Evolutionary conservation across 2,888 invertebrate genomes (phyloP), one percentile per base, ranked within the genome.

Genomic region (Exephanes ischioxanthus): DNA sequence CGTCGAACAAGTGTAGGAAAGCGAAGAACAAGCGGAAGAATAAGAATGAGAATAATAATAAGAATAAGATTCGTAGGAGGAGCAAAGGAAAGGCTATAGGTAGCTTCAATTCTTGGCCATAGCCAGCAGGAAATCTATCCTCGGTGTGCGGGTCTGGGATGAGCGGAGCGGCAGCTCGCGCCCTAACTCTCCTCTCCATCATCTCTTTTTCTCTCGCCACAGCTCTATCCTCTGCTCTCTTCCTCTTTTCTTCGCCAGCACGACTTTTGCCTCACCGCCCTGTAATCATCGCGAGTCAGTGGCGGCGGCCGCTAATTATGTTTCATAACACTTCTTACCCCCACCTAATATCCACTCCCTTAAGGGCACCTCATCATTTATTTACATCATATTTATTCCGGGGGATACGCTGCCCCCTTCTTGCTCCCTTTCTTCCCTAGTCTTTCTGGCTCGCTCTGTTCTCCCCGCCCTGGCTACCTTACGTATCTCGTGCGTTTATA

Each of bases 311-410:
- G 94, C 94, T 94, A 94, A 94, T 94, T 94, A 94, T 93, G 92
- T 94, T 94, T 94, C 94, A 94, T 94, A 94, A 94, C 94, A 94
- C 94, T 93, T 93, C 94, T 94, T 94, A 93, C 92, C 93, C 94
- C 93, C 92, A 90, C 93, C 93, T 90, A 90, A 91, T 91, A 91
- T 92, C 92, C 90, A 91, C 92, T 92, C 92, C 93, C 93, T 93
- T 92, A 93, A 92, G 92, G 93, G 92, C 92, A 92, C 91, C 93
- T 94, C 93, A 91, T 93, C 93, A 93, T 94, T 93, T 93, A 94
- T 94, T 94, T 93, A 93, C 94, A 94, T 94, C 93, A 91, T 93
- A 93, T 93, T 94, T 92, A 91, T 92, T 92, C 91, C 91, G 88
- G 89, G 90, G 91, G 92, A 91, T 90, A 90, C 84, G 84, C 87